Percentiles rank a stretch among this genome's conserved stretches.
phyloP scores from a whole-genome alignment of 2,797 vertebrate species.

The Sebastes matsubarae region DNA sequence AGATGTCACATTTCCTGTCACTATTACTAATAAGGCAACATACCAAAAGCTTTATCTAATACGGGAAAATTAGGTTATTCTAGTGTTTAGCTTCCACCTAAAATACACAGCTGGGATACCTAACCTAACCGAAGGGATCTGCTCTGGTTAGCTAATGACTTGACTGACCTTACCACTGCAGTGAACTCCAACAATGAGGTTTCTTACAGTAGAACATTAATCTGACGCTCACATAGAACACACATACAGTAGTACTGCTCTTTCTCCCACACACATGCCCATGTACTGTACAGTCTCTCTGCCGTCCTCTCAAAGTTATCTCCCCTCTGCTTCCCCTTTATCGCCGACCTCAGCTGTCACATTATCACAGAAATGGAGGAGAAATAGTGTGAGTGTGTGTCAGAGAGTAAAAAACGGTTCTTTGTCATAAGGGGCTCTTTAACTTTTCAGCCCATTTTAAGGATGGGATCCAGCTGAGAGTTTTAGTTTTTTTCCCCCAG shows the following conservation, averaged over 20 bases:
- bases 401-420: constrained; percentile 2
- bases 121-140: background rate
- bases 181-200: background rate
- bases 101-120: background rate
- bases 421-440: constrained; percentile 11
- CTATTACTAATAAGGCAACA: background rate
- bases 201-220: background rate
- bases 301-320: constrained; percentile 37
- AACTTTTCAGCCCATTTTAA: constrained; percentile 18
- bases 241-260: background rate
- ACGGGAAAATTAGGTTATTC: background rate
- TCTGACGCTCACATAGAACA: background rate
- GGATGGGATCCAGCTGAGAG: background rate
- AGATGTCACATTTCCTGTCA: background rate
- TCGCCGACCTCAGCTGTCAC: constrained; percentile 45
- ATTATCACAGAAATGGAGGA: constrained; percentile 41
- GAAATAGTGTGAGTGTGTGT: constrained; percentile 11
- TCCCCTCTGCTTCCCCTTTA: constrained; percentile 18
- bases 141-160: background rate
- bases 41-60: background rate
- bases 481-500: background rate
- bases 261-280: background rate
- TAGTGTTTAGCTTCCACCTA: background rate
- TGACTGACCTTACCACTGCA: background rate
- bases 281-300: constrained; percentile 9